Conservation (phyloP, 2,113 vertebrate genomes). For the Leucosticte australis region DNA sequence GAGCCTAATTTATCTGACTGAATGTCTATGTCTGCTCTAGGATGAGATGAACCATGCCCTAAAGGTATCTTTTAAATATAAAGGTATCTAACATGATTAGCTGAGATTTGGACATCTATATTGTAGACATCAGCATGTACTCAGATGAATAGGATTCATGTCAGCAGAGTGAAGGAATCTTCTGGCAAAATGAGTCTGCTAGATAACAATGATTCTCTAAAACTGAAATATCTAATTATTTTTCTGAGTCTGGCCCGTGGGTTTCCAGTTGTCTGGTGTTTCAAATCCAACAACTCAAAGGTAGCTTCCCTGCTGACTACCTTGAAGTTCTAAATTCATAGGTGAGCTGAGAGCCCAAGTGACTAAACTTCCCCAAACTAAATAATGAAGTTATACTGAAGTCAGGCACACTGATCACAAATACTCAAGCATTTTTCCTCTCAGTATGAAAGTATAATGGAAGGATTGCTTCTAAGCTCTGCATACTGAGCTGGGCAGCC, state of each 20-base stretch:
- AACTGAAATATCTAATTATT: neutral
- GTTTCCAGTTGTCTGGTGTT: neutral
- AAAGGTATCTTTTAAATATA: conserved; percentile 16
- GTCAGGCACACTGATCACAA: neutral
- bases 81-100: neutral
- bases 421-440: neutral
- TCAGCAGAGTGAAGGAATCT: conserved; percentile 3
- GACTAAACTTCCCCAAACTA: neutral
- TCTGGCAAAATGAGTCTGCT: neutral
- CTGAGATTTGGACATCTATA: conserved; percentile 15
- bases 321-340: neutral
- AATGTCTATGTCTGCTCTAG: neutral
- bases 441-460: neutral
- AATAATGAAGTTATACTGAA: neutral
- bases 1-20: conserved; percentile 3
- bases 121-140: neutral
- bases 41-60: conserved; percentile 7
- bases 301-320: neutral
- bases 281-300: neutral
- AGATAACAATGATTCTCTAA: neutral
- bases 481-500: neutral
- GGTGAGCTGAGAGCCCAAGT: neutral
- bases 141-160: neutral
- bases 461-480: neutral
- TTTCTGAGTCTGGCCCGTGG: neutral